These are phyloP conservation scores for Agonopterix subpropinquella DNA, from an alignment of 2,888 invertebrate species.

Conservation along the genomic window DNA sequence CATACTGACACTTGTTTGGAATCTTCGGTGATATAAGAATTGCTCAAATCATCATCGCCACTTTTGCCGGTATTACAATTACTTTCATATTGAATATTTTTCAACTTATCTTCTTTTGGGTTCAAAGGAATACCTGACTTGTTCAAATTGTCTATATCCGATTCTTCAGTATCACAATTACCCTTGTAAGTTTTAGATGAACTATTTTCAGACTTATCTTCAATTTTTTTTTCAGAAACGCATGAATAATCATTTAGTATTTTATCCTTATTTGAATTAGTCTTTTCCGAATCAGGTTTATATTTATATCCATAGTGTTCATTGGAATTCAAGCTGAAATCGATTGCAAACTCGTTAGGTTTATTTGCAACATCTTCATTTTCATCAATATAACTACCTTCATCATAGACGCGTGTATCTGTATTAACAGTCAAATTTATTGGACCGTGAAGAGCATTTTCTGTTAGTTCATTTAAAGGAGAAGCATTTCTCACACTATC, in stretches of 20 bases:
- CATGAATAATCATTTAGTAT: background rate
- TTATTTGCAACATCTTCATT: constrained; percentile 8
- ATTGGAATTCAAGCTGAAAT: constrained; percentile 49
- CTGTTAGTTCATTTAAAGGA: constrained; percentile 5
- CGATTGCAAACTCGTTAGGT: constrained; percentile 38
- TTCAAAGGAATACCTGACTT: too few species aligned
- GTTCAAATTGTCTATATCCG: too few species aligned
- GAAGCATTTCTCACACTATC: constrained; percentile 2
- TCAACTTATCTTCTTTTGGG: too few species aligned
- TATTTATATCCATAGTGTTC: constrained; percentile 6
- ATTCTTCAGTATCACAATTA: too few species aligned
- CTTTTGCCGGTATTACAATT: too few species aligned
- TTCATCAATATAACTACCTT: constrained; percentile 2
- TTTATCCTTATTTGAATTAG: background rate
- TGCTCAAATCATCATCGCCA: background rate
- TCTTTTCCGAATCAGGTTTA: background rate
- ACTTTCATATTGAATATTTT: too few species aligned
- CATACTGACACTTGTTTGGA: background rate
- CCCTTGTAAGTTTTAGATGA: background rate
- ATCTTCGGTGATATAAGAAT: background rate
- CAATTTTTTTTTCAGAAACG: background rate
- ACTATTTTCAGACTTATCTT: background rate
- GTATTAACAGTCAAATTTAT: constrained; percentile 37
- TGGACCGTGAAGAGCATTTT: constrained; percentile 18
- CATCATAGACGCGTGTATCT: constrained; percentile 6